phyloP scores from a whole-genome alignment of 2,797 vertebrate genomes.

The Pristis pectinata region DNA sequence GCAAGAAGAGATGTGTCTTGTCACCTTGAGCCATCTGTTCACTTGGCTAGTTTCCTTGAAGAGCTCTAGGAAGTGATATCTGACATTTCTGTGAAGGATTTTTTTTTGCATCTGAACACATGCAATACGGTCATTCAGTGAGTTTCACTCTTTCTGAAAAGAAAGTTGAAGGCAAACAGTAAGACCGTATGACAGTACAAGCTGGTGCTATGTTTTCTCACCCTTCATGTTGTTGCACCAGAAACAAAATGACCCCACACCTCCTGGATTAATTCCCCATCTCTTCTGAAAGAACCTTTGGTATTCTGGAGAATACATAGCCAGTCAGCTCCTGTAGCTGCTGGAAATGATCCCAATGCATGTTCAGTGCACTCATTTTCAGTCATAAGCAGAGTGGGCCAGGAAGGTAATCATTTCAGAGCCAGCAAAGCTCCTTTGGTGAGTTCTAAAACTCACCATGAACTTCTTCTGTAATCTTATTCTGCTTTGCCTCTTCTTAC shows the following conservation, averaged over 20 bases:
- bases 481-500: not conserved
- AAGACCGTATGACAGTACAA: not conserved
- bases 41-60: not conserved
- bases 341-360: not conserved
- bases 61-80: not conserved
- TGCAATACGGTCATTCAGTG: not conserved
- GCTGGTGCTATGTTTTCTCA: not conserved
- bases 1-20: not conserved
- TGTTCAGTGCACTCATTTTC: not conserved
- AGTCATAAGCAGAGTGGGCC: not conserved
- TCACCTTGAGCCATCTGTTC: not conserved
- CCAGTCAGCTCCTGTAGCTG: not conserved
- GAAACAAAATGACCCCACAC: not conserved
- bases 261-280: not conserved
- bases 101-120: not conserved
- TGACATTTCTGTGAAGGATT: not conserved
- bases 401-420: not conserved
- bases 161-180: not conserved
- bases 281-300: not conserved
- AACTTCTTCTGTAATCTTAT: not conserved
- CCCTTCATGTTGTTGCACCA: not conserved
- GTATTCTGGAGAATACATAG: not conserved
- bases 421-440: not conserved
- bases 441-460: not conserved
- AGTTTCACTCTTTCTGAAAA: not conserved